These are phyloP conservation scores for Pluvialis apricaria DNA, from an alignment of 2,113 vertebrate genomes.

Conservation along the genomic window DNA sequence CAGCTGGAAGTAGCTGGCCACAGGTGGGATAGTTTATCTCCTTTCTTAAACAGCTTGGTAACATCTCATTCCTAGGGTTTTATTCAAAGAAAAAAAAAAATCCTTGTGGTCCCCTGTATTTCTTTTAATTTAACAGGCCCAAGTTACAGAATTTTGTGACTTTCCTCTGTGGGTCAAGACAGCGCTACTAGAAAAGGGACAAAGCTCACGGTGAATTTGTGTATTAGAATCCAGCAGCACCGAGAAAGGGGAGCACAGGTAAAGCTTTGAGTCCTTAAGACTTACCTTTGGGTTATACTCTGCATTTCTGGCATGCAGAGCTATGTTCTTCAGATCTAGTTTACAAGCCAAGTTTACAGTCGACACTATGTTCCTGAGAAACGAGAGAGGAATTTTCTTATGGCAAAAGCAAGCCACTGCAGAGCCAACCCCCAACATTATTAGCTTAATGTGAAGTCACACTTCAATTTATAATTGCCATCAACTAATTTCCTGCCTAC, in stretches of 20 bases:
- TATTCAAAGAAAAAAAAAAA: not conserved
- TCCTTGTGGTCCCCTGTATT: not conserved
- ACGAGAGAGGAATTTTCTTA: not conserved
- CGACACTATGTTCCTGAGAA: conserved; percentile 91
- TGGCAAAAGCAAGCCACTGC: not conserved
- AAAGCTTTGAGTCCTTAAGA: not conserved
- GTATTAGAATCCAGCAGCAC: not conserved
- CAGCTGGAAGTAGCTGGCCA: not conserved
- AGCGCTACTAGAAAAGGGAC: not conserved
- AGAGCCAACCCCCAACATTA: not conserved
- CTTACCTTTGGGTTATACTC: conserved; percentile 97
- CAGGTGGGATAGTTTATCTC: not conserved
- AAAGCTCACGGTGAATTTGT: not conserved
- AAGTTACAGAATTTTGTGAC: not conserved
- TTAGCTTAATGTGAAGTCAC: not conserved
- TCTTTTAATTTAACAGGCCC: not conserved
- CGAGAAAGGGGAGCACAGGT: not conserved
- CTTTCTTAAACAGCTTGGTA: not conserved
- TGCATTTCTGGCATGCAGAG: conserved; percentile 93
- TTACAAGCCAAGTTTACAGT: conserved; percentile 94
- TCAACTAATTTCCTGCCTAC: not conserved
- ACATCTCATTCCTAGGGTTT: not conserved
- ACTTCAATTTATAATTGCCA: not conserved
- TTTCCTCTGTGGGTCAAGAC: not conserved
- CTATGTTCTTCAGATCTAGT: conserved; percentile 94